These are phyloP conservation scores for Drosophila affinis DNA, from an alignment of 2,888 invertebrate genomes.

Conservation along the genomic window DNA sequence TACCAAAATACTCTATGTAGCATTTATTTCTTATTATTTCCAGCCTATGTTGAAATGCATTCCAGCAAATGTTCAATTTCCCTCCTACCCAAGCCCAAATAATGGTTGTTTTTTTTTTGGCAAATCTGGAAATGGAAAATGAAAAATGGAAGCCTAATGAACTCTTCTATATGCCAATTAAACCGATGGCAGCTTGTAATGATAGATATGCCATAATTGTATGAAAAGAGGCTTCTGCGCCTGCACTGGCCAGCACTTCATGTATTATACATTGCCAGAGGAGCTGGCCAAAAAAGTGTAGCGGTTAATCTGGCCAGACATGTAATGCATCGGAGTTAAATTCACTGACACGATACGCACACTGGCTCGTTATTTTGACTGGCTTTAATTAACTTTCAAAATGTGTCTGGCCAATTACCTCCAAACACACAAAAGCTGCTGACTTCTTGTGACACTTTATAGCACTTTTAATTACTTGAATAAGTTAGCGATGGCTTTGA, in stretches of 20 bases:
- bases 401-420: not conserved
- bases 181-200: slow-evolving; percentile 44
- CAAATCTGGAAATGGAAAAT: slow-evolving; percentile 5
- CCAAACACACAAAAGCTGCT: not conserved
- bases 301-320: slow-evolving; percentile 1
- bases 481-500: not conserved
- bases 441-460: not conserved
- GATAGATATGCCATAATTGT: slow-evolving; percentile 45
- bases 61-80: slow-evolving; percentile 24
- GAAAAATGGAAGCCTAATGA: slow-evolving; percentile 51
- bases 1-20: not conserved
- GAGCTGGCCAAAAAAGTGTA: slow-evolving; percentile 31
- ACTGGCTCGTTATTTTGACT: not conserved
- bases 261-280: slow-evolving; percentile 56
- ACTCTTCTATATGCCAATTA: slow-evolving; percentile 71
- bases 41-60: slow-evolving; percentile 16
- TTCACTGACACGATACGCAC: not conserved
- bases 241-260: slow-evolving; percentile 34
- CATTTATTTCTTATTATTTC: not conserved
- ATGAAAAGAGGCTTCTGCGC: slow-evolving; percentile 24
- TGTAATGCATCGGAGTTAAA: slow-evolving; percentile 1
- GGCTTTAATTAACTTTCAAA: not conserved
- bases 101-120: slow-evolving; percentile 25
- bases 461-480: not conserved
- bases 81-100: slow-evolving; percentile 4